Evolutionary conservation across 2,888 invertebrate genomes (phyloP).

Genomic region (Cataglyphis altisquamis): DNA sequence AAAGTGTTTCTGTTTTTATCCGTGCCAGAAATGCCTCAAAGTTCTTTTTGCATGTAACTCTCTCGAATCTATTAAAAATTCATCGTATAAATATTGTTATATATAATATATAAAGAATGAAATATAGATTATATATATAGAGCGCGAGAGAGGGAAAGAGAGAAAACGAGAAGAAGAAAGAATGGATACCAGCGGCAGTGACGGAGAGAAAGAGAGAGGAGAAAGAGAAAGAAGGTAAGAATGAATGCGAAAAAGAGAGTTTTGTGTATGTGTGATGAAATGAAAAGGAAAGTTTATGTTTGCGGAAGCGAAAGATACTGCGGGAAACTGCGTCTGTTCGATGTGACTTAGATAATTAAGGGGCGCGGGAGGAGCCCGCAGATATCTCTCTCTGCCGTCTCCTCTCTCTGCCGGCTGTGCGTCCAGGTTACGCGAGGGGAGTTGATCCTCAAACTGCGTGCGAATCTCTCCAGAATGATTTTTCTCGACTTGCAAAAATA

Average conservation of each 20-base stretch:
- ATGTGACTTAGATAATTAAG: slow-evolving; percentile 84
- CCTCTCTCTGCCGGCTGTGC: slow-evolving; percentile 73
- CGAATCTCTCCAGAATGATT: neutral
- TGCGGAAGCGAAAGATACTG: slow-evolving; percentile 54
- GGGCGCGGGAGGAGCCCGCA: slow-evolving; percentile 73
- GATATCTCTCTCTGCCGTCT: slow-evolving; percentile 71
- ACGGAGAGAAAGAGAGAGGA: neutral
- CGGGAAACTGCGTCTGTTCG: slow-evolving; percentile 82
- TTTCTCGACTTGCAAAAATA: neutral
- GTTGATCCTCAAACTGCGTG: slow-evolving; percentile 42
- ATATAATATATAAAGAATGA: slow-evolving; percentile 87
- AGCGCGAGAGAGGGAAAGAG: slow-evolving; percentile 62
- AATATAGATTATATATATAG: slow-evolving; percentile 71
- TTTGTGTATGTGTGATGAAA: slow-evolving; percentile 16
- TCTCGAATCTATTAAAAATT: slow-evolving; percentile 83
- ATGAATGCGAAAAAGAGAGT: neutral
- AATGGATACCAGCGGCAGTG: slow-evolving; percentile 41
- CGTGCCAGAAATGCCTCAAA: slow-evolving; percentile 86
- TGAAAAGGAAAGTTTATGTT: slow-evolving; percentile 28
- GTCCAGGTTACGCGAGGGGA: slow-evolving; percentile 68
- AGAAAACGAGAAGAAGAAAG: slow-evolving; percentile 51
- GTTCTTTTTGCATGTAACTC: slow-evolving; percentile 85
- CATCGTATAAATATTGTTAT: slow-evolving; percentile 88
- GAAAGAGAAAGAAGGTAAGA: slow-evolving; percentile 9
- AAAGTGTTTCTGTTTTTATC: slow-evolving; percentile 87